Conservation (phyloP, 2,797 vertebrate species). For the Vultur gryphus region DNA sequence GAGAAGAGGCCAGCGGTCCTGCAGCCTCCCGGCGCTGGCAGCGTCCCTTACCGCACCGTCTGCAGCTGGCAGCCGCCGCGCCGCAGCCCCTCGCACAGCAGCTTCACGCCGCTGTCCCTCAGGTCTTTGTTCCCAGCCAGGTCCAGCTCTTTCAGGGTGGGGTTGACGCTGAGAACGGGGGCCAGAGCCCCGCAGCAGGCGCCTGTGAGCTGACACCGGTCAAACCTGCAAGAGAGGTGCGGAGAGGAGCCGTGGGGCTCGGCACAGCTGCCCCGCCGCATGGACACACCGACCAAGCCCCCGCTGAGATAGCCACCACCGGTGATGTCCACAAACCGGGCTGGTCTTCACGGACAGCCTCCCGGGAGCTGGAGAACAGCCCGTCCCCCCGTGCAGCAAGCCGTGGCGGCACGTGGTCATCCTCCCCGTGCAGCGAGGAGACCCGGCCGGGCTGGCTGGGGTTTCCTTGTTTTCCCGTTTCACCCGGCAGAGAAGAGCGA, state of each 20-base stretch:
- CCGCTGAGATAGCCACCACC: rapidly evolving
- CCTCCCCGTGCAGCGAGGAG: neutral
- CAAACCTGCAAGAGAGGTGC: neutral
- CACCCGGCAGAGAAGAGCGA: neutral
- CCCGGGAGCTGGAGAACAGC: too few relatives aligned
- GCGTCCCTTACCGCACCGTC: constrained; percentile 9
- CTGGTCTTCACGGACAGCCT: neutral
- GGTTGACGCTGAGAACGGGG: neutral
- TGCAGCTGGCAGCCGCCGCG: neutral
- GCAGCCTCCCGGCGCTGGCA: neutral
- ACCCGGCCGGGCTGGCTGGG: neutral
- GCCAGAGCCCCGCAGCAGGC: neutral
- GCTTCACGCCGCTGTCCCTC: neutral
- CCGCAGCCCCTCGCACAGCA: neutral
- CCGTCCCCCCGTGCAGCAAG: rapidly evolving
- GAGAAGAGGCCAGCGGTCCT: neutral
- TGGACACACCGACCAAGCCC: rapidly evolving
- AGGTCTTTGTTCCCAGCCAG: constrained; percentile 34
- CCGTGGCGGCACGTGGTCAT: rapidly evolving
- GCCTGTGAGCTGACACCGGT: neutral
- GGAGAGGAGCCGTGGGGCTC: neutral
- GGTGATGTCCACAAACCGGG: neutral
- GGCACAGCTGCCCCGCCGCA: rapidly evolving
- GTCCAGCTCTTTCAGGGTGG: neutral
- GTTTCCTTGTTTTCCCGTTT: neutral